Conservation (phyloP, 1,140 invertebrate genomes). For the Gryon sp. region DNA sequence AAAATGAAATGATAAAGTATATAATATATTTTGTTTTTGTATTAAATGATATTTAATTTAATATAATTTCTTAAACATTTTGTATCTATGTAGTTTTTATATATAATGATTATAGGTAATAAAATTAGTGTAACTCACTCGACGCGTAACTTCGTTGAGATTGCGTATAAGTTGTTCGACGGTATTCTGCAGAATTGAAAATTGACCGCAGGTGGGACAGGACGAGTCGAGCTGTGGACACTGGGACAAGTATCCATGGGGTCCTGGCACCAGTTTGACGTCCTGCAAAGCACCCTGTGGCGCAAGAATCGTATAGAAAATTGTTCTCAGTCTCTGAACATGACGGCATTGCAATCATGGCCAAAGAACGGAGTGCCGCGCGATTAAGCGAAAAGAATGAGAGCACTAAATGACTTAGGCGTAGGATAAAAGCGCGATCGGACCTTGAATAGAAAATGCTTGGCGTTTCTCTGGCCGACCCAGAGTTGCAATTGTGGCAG, state of each 20-base stretch:
- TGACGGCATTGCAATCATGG: slow-evolving; percentile 42
- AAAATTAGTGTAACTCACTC: slow-evolving; percentile 82
- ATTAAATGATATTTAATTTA: too few relatives aligned
- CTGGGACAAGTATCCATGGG: slow-evolving; percentile 91
- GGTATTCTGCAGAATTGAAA: slow-evolving; percentile 88
- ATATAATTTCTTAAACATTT: too few relatives aligned
- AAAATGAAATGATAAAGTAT: too few relatives aligned
- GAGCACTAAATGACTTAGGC: slow-evolving; percentile 48
- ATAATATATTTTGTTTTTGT: too few relatives aligned
- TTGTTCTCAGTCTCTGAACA: slow-evolving; percentile 49
- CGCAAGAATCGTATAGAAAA: slow-evolving; percentile 63
- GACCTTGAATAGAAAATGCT: slow-evolving; percentile 94
- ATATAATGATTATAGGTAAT: too few relatives aligned
- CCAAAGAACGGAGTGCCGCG: slow-evolving; percentile 41
- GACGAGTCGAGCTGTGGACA: slow-evolving; percentile 91
- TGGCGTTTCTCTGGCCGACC: slow-evolving; percentile 91
- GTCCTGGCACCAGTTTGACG: slow-evolving; percentile 89
- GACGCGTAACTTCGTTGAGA: slow-evolving; percentile 82
- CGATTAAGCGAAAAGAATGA: slow-evolving; percentile 50
- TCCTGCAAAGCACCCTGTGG: slow-evolving; percentile 92
- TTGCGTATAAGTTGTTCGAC: slow-evolving; percentile 82
- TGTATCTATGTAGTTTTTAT: too few relatives aligned
- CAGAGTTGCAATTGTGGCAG: slow-evolving; percentile 87
- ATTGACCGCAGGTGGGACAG: slow-evolving; percentile 94
- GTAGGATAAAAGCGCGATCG: slow-evolving; percentile 64